A percentile compares a stretch with the other conserved stretches of the same genome.
Conservation (phyloP, 2,797 vertebrate species). For the Avahi laniger region DNA sequence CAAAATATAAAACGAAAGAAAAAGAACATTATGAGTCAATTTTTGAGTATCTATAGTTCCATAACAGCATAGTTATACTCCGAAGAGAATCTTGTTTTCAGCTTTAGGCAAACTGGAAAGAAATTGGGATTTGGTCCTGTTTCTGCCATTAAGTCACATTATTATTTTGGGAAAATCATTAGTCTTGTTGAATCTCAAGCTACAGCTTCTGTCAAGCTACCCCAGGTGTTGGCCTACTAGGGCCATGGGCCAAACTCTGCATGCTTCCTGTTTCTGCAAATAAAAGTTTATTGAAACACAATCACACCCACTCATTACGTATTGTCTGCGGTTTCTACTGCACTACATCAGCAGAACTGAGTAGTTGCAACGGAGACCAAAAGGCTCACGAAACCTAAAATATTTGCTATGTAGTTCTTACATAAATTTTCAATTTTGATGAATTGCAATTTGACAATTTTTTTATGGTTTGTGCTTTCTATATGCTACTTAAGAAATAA, state of each 20-base stretch:
- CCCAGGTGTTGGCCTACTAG: not conserved
- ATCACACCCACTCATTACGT: not conserved
- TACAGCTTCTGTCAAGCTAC: not conserved
- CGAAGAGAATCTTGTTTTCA: not conserved
- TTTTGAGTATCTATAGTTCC: not conserved
- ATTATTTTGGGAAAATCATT: not conserved
- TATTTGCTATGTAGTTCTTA: not conserved
- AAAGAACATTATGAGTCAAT: not conserved
- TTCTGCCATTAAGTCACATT: not conserved
- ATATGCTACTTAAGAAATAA: slow-evolving; percentile 10
- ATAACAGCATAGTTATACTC: not conserved
- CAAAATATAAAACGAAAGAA: slow-evolving; percentile 34
- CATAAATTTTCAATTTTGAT: not conserved
- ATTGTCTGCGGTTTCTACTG: not conserved
- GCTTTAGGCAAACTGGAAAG: not conserved
- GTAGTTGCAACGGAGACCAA: not conserved
- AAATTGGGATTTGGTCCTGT: not conserved
- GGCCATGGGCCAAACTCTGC: not conserved
- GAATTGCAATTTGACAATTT: not conserved
- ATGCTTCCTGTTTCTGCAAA: not conserved
- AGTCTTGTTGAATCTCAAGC: not conserved
- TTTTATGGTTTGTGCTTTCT: not conserved
- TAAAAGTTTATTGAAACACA: not conserved
- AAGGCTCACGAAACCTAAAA: not conserved
- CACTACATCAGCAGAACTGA: not conserved